Base-by-base conservation (phyloP, 2,113 vertebrate genomes). In the Hippocampus zosterae region DNA sequence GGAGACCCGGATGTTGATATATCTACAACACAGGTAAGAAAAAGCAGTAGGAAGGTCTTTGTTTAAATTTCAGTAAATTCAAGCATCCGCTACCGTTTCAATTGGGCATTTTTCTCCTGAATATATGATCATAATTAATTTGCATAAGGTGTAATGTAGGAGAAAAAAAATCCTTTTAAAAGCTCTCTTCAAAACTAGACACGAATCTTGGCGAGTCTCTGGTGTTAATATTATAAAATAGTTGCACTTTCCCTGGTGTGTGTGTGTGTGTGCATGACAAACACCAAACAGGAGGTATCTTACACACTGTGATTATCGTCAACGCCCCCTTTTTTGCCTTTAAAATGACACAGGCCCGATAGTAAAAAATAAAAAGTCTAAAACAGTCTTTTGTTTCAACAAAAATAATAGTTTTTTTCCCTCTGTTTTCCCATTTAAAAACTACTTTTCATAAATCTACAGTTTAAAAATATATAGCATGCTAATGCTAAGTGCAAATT, bases 401-500 rank as follows among this genome's bases (percentile, higher is more conserved):
- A 91, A 93, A 92, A 92, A 90, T 89, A 92, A 89, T 86, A 72
- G 70, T 81, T 83, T 81, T 76, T 81, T 76, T 63, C 77, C 81
- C 75, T 65, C 62, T 37, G 50, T 75, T 81, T 73, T 37, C 67
- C 65, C 69, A 75, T 85, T 72, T 79, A 67, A 84, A 88, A 87
- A 86, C 75, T 73, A 85, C 27, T 29, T 60, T 60, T 33, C 68
- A 82, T 67, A 59, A 48, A 74, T 69, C 57, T 77, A 77, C 80
- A 72, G 79, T 79, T 79, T 72, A 72, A 80, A 90, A 91, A 92
- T 87, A 92, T 90, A 92, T 83, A 86, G 85, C 74, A 78, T 72
- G 76, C 86, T 82, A 86, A 94, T 93, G 91, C 82, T 87, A 94
- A 95, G 94, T 94, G 95, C 94, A 96, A 98, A 94, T 89, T 93